These are phyloP conservation scores for Ceratina australensis DNA, from an alignment of 1,140 invertebrate genomes.

Conservation along the genomic window DNA sequence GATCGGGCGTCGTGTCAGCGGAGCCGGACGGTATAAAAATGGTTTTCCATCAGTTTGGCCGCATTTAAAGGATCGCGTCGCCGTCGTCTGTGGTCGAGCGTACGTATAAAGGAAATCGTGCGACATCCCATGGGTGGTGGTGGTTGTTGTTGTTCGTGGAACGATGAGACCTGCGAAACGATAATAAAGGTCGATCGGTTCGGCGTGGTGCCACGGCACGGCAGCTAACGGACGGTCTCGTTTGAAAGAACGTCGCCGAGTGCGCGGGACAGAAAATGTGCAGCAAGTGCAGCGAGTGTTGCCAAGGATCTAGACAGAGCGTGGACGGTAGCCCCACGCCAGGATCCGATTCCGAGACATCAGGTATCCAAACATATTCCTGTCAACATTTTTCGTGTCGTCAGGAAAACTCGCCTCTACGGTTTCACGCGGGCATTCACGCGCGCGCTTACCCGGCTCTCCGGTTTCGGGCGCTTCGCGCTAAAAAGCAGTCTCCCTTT, in stretches of 20 bases:
- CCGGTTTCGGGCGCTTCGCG: too few relatives aligned
- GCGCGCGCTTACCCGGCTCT: too few relatives aligned
- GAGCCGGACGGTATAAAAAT: not conserved
- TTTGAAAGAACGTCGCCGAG: conserved; percentile 8
- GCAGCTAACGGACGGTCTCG: conserved; percentile 1
- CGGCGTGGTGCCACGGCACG: conserved; percentile 15
- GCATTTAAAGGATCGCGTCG: not conserved
- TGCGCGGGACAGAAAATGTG: conserved; percentile 69
- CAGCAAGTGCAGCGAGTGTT: conserved; percentile 79
- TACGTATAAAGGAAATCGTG: not conserved
- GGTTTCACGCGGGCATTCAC: too few relatives aligned
- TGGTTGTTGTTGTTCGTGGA: not conserved
- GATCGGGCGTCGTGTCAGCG: not conserved
- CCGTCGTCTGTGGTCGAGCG: not conserved
- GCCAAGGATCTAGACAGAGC: conserved; percentile 76
- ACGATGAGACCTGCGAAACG: conserved; percentile 26
- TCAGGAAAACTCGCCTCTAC: too few relatives aligned
- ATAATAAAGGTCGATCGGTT: conserved; percentile 23
- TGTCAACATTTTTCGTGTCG: too few relatives aligned
- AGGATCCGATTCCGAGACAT: conserved; percentile 74
- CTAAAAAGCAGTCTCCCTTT: too few relatives aligned
- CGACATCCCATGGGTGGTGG: not conserved
- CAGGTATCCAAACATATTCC: conserved; percentile 66
- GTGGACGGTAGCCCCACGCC: conserved; percentile 75
- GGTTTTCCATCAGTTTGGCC: conserved; percentile 15